phyloP scores from a whole-genome alignment of 2,888 invertebrate species.

The Muschampia plurimacula region DNA sequence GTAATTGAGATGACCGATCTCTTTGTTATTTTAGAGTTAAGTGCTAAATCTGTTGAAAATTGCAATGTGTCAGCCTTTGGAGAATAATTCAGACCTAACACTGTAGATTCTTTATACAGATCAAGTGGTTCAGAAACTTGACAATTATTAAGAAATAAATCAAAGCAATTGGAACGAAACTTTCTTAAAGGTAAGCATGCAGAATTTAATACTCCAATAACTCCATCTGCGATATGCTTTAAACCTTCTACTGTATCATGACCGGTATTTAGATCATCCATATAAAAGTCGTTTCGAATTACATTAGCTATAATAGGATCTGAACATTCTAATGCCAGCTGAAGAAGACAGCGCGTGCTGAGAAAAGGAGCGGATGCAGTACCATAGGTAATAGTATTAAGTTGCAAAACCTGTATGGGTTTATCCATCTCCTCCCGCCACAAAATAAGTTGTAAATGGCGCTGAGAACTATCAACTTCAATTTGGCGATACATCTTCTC shows the following conservation, averaged over 20 bases:
- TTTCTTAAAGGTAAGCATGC: constrained; percentile 9
- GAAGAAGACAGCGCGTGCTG: not conserved
- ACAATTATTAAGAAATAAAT: constrained; percentile 7
- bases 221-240: not conserved
- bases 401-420: not conserved
- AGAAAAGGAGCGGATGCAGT: not conserved
- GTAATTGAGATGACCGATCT: constrained; percentile 9
- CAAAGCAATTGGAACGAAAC: constrained; percentile 5
- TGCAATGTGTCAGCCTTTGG: not conserved
- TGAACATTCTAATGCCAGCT: not conserved
- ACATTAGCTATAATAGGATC: not conserved
- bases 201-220: not conserved
- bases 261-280: constrained; percentile 10
- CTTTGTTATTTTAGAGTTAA: not conserved
- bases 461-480: not conserved
- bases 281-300: constrained; percentile 11
- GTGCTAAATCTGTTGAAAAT: not conserved
- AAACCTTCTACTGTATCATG: not conserved
- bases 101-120: constrained; percentile 11
- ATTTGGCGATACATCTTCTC: constrained; percentile 1
- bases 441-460: constrained; percentile 15
- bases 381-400: not conserved
- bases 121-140: constrained; percentile 2
- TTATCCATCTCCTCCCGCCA: not conserved
- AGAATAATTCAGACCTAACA: constrained; percentile 19